Conservation (phyloP, 30 jellyfish, hydroid and myxozoan genomes). For the Aurelia coerulea region DNA sequence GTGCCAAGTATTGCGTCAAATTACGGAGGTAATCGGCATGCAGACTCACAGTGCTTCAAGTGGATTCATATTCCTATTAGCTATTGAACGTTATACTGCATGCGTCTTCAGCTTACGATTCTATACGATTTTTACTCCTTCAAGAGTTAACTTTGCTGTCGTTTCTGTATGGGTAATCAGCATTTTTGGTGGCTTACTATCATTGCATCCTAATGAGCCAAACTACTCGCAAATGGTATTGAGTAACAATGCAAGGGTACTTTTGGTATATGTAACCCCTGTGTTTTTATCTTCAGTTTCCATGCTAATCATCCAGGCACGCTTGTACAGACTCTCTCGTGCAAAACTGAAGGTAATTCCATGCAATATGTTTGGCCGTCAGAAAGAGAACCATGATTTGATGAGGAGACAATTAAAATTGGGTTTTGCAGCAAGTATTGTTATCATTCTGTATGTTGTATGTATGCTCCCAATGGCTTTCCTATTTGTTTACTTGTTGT, state of each 20-base stretch:
- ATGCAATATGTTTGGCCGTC: neutral
- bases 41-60: neutral
- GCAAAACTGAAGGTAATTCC: neutral
- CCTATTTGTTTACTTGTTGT: no score
- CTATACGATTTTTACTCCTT: no score
- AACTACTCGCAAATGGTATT: no score
- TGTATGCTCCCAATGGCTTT: no score
- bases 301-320: neutral
- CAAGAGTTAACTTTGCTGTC: no score
- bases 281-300: neutral
- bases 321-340: neutral
- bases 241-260: no score
- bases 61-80: conserved; percentile 1
- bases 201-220: neutral
- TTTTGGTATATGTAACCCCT: neutral
- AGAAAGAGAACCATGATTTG: neutral
- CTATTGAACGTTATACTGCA: conserved; percentile 23
- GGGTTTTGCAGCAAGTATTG: neutral
- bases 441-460: no score
- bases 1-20: neutral
- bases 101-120: no score
- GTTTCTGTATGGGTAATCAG: no score
- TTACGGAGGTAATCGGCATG: neutral
- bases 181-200: neutral
- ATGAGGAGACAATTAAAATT: neutral